Conservation (phyloP, 1,140 invertebrate species). For the Xylocopa sonorina region DNA sequence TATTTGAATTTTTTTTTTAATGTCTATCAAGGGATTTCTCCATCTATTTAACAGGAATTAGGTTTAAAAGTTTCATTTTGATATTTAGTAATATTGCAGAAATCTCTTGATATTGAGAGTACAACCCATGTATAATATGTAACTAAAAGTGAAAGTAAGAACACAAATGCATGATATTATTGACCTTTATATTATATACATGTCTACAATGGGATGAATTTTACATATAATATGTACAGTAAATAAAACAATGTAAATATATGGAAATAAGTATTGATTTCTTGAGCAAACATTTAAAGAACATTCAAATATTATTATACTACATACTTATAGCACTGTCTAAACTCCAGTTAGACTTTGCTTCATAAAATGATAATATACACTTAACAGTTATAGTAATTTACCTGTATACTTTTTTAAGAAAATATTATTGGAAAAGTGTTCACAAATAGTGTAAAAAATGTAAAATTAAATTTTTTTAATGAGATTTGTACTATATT, state of each 20-base stretch:
- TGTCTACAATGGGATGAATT: slow-evolving; percentile 32
- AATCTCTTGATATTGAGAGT: slow-evolving; percentile 52
- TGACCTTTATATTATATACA: slow-evolving; percentile 41
- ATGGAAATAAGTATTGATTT: neutral
- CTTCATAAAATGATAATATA: slow-evolving; percentile 40
- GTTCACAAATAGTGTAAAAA: slow-evolving; percentile 4
- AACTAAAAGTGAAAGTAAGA: slow-evolving; percentile 34
- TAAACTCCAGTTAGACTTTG: slow-evolving; percentile 74
- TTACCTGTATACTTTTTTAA: no score
- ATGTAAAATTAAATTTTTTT: neutral
- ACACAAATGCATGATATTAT: slow-evolving; percentile 45
- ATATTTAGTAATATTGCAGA: slow-evolving; percentile 16
- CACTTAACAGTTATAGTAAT: slow-evolving; percentile 7
- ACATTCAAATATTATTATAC: slow-evolving; percentile 29
- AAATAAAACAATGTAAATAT: slow-evolving; percentile 13
- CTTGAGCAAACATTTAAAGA: slow-evolving; percentile 1
- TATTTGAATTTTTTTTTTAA: slow-evolving; percentile 37
- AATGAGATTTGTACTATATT: slow-evolving; percentile 1
- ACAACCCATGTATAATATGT: slow-evolving; percentile 25
- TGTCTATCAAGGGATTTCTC: slow-evolving; percentile 48
- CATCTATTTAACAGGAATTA: neutral
- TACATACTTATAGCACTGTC: slow-evolving; percentile 62
- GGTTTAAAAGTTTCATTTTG: neutral
- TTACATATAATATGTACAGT: slow-evolving; percentile 49
- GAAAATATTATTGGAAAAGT: slow-evolving; percentile 25